Conservation (phyloP, 2,888 invertebrate species). For the Zhuqinia jingwanae region DNA sequence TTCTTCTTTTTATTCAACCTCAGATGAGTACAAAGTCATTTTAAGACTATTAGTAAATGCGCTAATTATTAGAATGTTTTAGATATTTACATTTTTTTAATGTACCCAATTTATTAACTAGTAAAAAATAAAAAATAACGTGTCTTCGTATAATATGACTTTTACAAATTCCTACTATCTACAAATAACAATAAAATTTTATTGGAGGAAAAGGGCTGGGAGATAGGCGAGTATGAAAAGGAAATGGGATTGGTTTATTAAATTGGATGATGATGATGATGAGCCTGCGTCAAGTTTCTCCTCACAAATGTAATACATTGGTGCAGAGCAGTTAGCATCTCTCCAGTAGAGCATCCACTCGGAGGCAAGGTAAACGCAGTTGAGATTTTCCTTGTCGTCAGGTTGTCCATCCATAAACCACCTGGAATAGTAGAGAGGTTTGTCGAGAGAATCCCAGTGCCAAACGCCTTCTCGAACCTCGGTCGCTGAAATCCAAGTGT, state of each 20-base stretch:
- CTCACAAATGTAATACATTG: constrained; percentile 76
- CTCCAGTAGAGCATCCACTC: constrained; percentile 72
- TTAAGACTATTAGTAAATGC: too few relatives aligned
- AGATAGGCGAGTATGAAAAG: too few relatives aligned
- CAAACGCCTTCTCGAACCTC: constrained; percentile 74
- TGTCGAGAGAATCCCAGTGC: constrained; percentile 67
- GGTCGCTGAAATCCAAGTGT: constrained; percentile 69
- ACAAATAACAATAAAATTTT: too few relatives aligned
- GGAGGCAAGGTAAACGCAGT: constrained; percentile 73
- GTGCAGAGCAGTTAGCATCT: constrained; percentile 75
- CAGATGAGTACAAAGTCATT: too few relatives aligned
- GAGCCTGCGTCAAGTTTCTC: neutral
- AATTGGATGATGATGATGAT: neutral
- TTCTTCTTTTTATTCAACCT: too few relatives aligned
- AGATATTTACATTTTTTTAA: too few relatives aligned
- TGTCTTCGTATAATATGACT: too few relatives aligned
- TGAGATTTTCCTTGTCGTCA: constrained; percentile 66
- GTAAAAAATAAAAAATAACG: too few relatives aligned
- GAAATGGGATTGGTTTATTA: neutral
- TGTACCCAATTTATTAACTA: too few relatives aligned
- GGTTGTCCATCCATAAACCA: constrained; percentile 77
- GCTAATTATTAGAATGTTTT: too few relatives aligned
- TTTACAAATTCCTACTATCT: too few relatives aligned
- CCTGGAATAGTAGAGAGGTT: constrained; percentile 70
- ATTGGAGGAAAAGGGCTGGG: too few relatives aligned